Conservation (phyloP, 2,113 vertebrate genomes). For the Myotis brandtii region DNA sequence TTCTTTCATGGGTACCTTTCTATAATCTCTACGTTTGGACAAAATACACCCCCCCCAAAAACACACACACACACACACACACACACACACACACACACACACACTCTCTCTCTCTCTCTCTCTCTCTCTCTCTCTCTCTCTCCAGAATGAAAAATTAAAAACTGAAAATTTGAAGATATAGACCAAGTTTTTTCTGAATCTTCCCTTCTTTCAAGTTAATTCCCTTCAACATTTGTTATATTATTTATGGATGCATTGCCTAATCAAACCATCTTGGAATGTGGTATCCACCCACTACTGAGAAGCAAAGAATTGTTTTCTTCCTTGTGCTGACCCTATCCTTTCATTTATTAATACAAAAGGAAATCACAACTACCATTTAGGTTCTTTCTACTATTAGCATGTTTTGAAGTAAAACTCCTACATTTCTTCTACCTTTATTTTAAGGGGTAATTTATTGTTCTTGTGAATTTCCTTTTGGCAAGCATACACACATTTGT, state of each 20-base stretch:
- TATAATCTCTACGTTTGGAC: background rate
- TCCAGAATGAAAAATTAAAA: background rate
- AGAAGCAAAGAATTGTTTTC: background rate
- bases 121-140: too few species aligned
- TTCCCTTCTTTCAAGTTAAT: background rate
- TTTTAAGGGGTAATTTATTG: background rate
- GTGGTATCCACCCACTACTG: background rate
- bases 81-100: background rate
- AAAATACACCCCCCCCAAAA: background rate
- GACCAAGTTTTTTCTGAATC: background rate
- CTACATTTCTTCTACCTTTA: background rate
- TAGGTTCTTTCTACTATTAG: background rate
- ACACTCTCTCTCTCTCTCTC: too few species aligned
- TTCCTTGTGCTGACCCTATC: background rate
- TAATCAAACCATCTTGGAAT: background rate
- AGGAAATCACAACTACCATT: background rate
- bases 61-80: background rate
- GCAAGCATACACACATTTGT: background rate
- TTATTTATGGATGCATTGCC: background rate
- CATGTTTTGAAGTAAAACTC: background rate
- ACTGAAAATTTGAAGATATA: background rate
- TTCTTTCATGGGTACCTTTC: background rate
- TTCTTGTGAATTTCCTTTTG: background rate
- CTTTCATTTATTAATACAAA: background rate
- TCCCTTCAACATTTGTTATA: background rate